A percentile compares a stretch with the other conserved stretches of the same genome.
phyloP scores from a whole-genome alignment of 2,113 vertebrate genomes.

The Beaufortia kweichowensis region DNA sequence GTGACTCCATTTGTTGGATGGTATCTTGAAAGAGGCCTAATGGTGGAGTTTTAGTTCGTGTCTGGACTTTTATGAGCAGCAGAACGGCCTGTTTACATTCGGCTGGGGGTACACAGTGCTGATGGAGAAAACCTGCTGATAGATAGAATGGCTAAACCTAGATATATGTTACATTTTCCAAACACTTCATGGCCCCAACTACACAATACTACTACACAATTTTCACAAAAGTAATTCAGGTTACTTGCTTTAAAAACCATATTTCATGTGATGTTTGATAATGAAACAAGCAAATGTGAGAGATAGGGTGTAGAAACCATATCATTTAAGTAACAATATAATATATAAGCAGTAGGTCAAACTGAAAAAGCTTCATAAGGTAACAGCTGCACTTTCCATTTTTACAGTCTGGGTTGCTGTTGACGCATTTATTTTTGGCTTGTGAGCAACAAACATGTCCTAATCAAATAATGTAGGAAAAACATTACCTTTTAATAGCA shows the following conservation, averaged over 20 bases:
- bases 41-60: conserved; percentile 1
- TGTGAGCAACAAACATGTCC: neutral
- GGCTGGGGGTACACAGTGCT: neutral
- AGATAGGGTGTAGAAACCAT: no score
- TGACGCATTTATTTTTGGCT: neutral
- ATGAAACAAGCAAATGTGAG: no score
- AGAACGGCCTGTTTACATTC: conserved; percentile 37
- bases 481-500: neutral
- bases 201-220: no score
- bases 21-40: neutral
- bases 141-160: conserved; percentile 2
- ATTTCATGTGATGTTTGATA: no score
- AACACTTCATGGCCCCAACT: neutral
- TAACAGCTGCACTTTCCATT: no score
- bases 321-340: no score
- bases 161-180: conserved; percentile 30
- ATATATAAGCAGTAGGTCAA: no score
- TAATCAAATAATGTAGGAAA: neutral
- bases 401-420: no score
- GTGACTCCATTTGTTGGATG: no score
- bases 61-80: neutral
- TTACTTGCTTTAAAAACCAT: no score
- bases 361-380: no score
- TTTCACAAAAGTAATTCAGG: no score
- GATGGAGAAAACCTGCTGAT: conserved; percentile 31